phyloP scores from a whole-genome alignment of 1,140 invertebrate genomes.

The Philopotamus ludificatus region DNA sequence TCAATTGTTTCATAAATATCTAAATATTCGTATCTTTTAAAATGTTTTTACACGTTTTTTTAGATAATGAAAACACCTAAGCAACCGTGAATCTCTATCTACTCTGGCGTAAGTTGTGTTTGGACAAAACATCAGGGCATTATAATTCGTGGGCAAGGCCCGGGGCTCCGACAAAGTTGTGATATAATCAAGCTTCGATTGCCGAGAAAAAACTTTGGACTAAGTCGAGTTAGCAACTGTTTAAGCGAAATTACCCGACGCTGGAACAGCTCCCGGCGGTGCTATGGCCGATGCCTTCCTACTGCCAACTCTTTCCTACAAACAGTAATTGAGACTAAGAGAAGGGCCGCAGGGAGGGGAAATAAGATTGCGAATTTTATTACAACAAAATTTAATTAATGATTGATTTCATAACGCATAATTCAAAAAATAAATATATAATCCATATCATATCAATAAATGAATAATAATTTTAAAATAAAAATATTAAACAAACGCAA shows the following conservation, averaged over 20 bases:
- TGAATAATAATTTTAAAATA: no score
- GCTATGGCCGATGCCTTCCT: background rate
- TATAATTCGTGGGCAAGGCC: constrained; percentile 18
- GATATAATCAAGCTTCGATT: constrained; percentile 37
- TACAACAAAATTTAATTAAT: no score
- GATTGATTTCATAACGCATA: no score
- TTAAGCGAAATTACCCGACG: constrained; percentile 36
- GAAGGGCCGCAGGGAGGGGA: background rate
- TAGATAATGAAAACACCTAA: background rate
- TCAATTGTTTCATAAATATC: no score
- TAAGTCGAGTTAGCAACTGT: constrained; percentile 38
- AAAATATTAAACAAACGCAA: no score
- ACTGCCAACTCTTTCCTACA: background rate
- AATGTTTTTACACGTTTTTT: background rate
- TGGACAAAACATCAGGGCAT: constrained; percentile 29
- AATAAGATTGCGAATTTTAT: background rate
- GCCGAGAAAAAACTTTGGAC: constrained; percentile 30
- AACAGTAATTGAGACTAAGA: no score
- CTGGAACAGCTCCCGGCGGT: background rate
- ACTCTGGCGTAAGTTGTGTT: constrained; percentile 17
- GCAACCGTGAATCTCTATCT: no score
- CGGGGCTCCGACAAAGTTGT: constrained; percentile 16
- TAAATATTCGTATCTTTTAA: background rate
- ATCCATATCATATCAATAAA: no score
- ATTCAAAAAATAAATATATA: no score